phyloP scores from a whole-genome alignment of 2,797 vertebrate species.

The Vultur gryphus region DNA sequence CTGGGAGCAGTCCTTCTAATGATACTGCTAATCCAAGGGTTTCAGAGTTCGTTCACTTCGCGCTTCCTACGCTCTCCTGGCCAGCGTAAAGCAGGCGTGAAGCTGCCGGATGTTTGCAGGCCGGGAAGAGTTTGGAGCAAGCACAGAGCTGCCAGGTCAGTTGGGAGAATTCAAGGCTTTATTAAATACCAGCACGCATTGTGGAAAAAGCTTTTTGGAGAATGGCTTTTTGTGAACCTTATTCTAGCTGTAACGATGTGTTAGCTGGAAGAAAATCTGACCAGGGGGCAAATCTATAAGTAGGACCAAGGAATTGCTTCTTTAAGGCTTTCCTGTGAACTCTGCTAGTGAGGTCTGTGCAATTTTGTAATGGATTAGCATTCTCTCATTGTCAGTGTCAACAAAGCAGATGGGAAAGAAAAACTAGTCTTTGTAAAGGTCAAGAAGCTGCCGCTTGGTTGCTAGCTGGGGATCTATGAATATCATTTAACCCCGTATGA shows the following conservation, averaged over 20 bases:
- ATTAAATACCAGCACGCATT: not conserved
- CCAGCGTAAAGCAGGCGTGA: not conserved
- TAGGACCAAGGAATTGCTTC: not conserved
- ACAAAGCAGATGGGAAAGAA: not conserved
- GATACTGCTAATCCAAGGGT: not conserved
- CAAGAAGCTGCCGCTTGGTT: not conserved
- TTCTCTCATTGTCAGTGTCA: not conserved
- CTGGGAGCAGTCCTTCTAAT: not conserved
- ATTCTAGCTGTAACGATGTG: not conserved
- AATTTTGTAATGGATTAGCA: not conserved
- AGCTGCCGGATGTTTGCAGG: not conserved
- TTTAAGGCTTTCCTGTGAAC: not conserved
- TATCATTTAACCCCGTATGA: not conserved
- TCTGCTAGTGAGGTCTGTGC: not conserved
- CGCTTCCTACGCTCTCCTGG: not conserved
- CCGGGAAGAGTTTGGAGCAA: not conserved
- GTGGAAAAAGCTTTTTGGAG: not conserved
- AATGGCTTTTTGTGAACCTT: not conserved
- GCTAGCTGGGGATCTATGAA: not conserved
- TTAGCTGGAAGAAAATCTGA: not conserved
- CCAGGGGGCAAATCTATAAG: not conserved
- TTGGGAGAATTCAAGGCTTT: not conserved
- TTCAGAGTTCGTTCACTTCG: not conserved
- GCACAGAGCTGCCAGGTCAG: not conserved
- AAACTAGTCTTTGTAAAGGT: not conserved